These are phyloP conservation scores for Nothobranchius furzeri DNA, from an alignment of 2,113 vertebrate genomes.

Conservation along the genomic window DNA sequence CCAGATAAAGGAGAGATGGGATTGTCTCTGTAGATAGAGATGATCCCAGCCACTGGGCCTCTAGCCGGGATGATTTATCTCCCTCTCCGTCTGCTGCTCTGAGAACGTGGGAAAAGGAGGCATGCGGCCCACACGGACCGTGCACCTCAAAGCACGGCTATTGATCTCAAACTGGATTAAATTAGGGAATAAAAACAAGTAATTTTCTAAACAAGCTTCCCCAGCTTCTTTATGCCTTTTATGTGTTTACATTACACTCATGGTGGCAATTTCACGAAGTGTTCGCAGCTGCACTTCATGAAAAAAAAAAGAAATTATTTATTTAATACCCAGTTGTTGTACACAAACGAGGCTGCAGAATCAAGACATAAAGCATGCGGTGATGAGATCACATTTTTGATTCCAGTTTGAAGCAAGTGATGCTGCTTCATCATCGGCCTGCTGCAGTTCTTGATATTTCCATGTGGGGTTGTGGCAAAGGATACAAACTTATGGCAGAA, in stretches of 20 bases:
- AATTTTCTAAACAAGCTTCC: not conserved
- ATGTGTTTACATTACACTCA: not conserved
- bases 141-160: slow-evolving; percentile 11
- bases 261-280: slow-evolving; percentile 15
- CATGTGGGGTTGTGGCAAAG: slow-evolving; percentile 60
- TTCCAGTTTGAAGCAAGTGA: not conserved
- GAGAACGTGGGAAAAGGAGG: slow-evolving; percentile 42
- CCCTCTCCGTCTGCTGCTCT: slow-evolving; percentile 53
- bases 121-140: slow-evolving; percentile 21
- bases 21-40: slow-evolving; percentile 32
- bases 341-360: not conserved
- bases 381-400: slow-evolving; percentile 15
- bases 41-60: slow-evolving; percentile 58
- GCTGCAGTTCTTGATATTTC: slow-evolving; percentile 54
- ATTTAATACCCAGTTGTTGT: slow-evolving; percentile 16
- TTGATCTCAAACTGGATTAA: slow-evolving; percentile 37
- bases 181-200: slow-evolving; percentile 27
- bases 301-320: slow-evolving; percentile 19
- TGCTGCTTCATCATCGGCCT: slow-evolving; percentile 34
- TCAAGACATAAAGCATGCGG: slow-evolving; percentile 9
- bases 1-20: slow-evolving; percentile 22
- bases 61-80: slow-evolving; percentile 63
- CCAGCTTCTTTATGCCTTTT: not conserved
- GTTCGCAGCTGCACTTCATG: slow-evolving; percentile 27
- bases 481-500: slow-evolving; percentile 48